Base-by-base conservation (phyloP, 2,888 invertebrate genomes). In the Nysson spinosus region DNA sequence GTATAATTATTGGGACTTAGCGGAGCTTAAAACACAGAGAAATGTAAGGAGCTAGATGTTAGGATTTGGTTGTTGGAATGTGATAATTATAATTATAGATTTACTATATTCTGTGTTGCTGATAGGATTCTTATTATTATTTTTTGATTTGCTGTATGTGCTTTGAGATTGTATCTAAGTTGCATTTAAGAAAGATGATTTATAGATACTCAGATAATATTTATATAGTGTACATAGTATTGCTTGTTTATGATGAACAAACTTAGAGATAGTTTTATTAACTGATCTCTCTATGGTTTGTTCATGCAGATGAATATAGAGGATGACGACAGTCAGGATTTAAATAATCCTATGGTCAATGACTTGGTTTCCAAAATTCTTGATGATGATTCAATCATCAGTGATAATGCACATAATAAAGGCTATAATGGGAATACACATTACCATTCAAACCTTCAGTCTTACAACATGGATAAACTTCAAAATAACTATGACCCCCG, bases 341-440 rank as follows among this genome's bases (percentile, higher is more conserved):
- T 87, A 22, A 84, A 90, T 78, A 91, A 91, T 83, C 88, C 91
- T 28, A 90, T 91, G 89, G 91, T 92, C 71, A 89, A 90, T 75
- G 91, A 92, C 83, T 89, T 91, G 84, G 91, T 91, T 82, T 90
- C 91, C 64, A 92, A 91, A 83, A 90, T 91, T 71, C 88, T 92
- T 52, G 91, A 91, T 83, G 91, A 92, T 79, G 90, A 90, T 68
- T 88, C 90, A 16, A 75, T 82, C 50, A 70, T 75, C 30, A 71
- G 68, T 20, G 82, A 83, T 7, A 78, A 81, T 42, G 60, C 74
- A 2, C 83, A 80, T 30, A 66, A 60, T 9, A 78, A 74, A 55
- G 81, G 72, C 14, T 85, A 78, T 62, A 84, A 81, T 73, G 80
- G 78, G 14, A 79, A 80, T 67, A 49, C 52, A 14, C 76, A 72